These are phyloP conservation scores for Camponotus fellah DNA, from an alignment of 2,888 invertebrate species.

Conservation along the genomic window DNA sequence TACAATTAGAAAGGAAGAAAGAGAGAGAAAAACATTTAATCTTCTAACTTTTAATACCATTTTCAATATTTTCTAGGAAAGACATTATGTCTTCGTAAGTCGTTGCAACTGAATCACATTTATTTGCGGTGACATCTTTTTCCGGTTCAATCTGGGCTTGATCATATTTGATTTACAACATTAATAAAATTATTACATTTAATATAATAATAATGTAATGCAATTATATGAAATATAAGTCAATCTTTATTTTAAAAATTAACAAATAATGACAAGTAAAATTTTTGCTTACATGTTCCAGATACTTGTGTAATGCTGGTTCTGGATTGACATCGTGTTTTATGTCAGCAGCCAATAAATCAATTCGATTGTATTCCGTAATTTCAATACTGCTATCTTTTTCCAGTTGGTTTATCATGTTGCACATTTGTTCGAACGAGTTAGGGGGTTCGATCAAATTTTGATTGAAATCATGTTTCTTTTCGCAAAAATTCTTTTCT, in stretches of 20 bases:
- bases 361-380: constrained; percentile 21
- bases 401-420: constrained; percentile 80
- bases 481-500: neutral
- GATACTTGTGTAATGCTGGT: neutral
- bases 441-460: constrained; percentile 79
- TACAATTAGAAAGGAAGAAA: neutral
- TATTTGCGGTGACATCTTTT: constrained; percentile 72
- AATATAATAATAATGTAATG: neutral
- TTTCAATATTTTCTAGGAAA: constrained; percentile 79
- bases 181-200: neutral
- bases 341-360: constrained; percentile 5
- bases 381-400: constrained; percentile 65
- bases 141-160: constrained; percentile 76
- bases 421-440: constrained; percentile 80
- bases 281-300: constrained; percentile 29
- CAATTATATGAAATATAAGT: neutral
- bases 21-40: neutral
- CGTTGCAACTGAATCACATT: constrained; percentile 64
- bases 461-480: constrained; percentile 76
- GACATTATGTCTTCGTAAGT: constrained; percentile 82
- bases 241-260: neutral
- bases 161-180: constrained; percentile 4
- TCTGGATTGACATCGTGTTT: constrained; percentile 11
- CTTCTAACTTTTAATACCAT: constrained; percentile 64
- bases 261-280: neutral